A percentile compares a stretch with the other conserved stretches of the same genome.
Evolutionary conservation across 2,888 invertebrate species (phyloP).

Genomic region (Periphyllus acericola): DNA sequence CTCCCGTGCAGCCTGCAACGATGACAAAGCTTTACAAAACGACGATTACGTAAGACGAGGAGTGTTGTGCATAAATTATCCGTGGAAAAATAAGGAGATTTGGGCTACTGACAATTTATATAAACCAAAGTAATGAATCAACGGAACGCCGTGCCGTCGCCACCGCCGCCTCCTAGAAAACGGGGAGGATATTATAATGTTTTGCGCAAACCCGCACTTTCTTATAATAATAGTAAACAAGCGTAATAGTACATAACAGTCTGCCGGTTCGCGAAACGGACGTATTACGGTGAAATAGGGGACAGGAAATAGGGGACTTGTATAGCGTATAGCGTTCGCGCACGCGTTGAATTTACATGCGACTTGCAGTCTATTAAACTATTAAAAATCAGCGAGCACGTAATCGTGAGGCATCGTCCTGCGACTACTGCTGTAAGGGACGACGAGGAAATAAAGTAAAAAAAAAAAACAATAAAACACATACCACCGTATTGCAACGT

Average conservation of each 20-base stretch:
- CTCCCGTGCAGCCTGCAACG: not conserved
- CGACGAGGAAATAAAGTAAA: conserved; percentile 5
- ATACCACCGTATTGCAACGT: too few relatives aligned
- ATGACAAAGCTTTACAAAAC: conserved; percentile 12
- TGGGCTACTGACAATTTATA: not conserved
- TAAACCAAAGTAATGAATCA: conserved; percentile 26
- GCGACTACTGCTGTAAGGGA: conserved; percentile 14
- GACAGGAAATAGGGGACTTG: conserved; percentile 8
- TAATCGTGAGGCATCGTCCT: not conserved
- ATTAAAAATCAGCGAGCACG: conserved; percentile 18
- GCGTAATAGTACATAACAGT: not conserved
- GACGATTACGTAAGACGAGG: not conserved
- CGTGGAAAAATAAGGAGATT: conserved; percentile 1
- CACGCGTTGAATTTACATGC: conserved; percentile 25
- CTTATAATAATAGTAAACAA: not conserved
- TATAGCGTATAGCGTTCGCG: not conserved
- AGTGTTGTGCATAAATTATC: not conserved
- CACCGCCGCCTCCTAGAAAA: not conserved
- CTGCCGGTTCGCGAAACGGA: conserved; percentile 8
- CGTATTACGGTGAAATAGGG: not conserved
- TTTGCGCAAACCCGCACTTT: not conserved
- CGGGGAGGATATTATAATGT: too few relatives aligned
- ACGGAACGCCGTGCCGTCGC: not conserved
- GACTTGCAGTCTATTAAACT: conserved; percentile 37
- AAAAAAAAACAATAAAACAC: conserved; percentile 3